Base-by-base conservation (phyloP, 2,888 invertebrate species). In the Terebella lapidaria region DNA sequence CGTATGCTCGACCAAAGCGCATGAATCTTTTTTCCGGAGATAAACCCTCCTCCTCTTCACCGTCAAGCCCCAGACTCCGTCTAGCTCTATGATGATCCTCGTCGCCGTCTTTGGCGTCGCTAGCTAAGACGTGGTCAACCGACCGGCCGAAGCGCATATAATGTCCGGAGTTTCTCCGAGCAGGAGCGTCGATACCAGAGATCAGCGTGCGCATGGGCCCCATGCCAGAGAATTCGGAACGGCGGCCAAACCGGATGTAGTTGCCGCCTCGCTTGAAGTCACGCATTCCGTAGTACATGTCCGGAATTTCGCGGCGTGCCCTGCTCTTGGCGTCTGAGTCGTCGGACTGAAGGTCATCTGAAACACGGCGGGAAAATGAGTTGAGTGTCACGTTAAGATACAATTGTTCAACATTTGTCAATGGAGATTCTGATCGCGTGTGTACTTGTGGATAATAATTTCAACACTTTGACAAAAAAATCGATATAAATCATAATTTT, bases 221-320 rank as follows among this genome's bases (percentile, higher is more conserved):
- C 3, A 15, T 5, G 5, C 27, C 10, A 3, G 5, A 10, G 18
- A 4, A 10, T 3, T 22, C 24, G 28, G 29, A 28, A 25, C 55
- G 45, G 3, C 59, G 27, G 3, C 59, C 59, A 47, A 59, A 59
- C 24, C 59, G 54, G 49, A 59, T 59, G 47, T 59, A 59, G 59
- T 59, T 59, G 28, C 59, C 59, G 20, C 55, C 55, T 5, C 58
- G 47, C 27, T 35, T 15, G 5, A 10, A 4, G 5, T 22, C 26
- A 25, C 10, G 29, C 20, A 55, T 53, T 20, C 35, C 55, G 55
- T 20, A 15, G 30, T 35, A 35, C 35, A 55, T 55, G 18, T 10
- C 10, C 10, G 35, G 35, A 35, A 35, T 18, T 18, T 10, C 35
- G 35, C 35, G 35, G 10, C 35, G 35, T 18, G 10, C 35, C 35